Percentiles rank a stretch among this genome's conserved stretches.
Evolutionary conservation across 2,113 vertebrate genomes (phyloP).

Genomic region (Urocolius indicus): DNA sequence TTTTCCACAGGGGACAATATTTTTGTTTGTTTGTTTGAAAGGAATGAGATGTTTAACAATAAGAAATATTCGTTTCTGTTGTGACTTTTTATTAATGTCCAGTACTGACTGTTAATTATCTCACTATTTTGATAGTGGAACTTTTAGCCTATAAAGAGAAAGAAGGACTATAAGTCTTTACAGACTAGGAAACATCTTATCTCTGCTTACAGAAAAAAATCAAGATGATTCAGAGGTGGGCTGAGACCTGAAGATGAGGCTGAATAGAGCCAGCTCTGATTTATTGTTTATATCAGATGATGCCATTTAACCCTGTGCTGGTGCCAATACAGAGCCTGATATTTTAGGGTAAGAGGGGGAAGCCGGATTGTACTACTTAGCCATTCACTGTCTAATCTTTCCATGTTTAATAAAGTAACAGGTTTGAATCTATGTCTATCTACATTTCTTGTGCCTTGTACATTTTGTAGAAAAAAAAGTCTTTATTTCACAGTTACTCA

Average conservation of each 20-base stretch:
- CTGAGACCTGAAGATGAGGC: background rate
- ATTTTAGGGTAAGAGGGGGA: background rate
- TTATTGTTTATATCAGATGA: conserved; percentile 35
- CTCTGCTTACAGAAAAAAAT: background rate
- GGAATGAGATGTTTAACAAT: background rate
- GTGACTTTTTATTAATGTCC: background rate
- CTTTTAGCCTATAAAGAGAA: conserved; percentile 29
- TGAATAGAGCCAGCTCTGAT: conserved; percentile 22
- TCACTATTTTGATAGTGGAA: background rate
- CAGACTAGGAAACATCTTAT: conserved; percentile 31
- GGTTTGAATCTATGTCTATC: background rate
- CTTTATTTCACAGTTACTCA: background rate
- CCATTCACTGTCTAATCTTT: background rate
- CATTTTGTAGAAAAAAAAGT: background rate
- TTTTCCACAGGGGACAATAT: background rate
- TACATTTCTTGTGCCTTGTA: background rate
- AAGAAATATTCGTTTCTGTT: conserved; percentile 2
- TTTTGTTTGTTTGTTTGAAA: background rate
- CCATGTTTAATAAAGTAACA: background rate
- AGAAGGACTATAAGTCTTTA: conserved; percentile 29
- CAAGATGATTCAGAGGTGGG: conserved; percentile 33
- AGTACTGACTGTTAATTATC: conserved; percentile 4
- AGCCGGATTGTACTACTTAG: background rate
- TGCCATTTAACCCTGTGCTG: conserved; percentile 15
- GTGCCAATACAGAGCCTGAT: background rate